A percentile compares a stretch with the other conserved stretches of the same genome.
These are phyloP conservation scores for Ectropis crepuscularia DNA, from an alignment of 2,888 invertebrate species.

Conservation along the genomic window DNA sequence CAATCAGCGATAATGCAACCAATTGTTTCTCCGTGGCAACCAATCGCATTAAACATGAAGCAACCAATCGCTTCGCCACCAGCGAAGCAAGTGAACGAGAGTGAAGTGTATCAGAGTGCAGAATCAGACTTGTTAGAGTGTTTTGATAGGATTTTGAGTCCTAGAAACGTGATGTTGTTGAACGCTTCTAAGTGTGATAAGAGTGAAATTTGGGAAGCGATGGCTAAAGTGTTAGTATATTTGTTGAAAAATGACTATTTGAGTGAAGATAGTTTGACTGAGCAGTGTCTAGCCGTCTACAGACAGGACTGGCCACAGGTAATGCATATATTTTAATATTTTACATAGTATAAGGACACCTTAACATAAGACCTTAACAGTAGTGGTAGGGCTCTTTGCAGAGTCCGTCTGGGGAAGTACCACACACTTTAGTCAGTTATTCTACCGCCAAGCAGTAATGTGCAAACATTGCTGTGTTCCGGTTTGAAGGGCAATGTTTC, in stretches of 20 bases:
- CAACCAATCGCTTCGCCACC: constrained; percentile 18
- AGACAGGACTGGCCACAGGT: constrained; percentile 88
- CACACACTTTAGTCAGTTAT: too few species aligned
- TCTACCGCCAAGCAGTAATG: too few species aligned
- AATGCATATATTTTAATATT: constrained; percentile 33
- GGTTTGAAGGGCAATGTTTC: too few species aligned
- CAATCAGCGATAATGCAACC: not conserved
- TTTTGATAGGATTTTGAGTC: constrained; percentile 72
- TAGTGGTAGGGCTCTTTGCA: too few species aligned
- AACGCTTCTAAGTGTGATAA: constrained; percentile 48
- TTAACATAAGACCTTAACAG: too few species aligned
- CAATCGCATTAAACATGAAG: constrained; percentile 2
- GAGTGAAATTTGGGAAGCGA: constrained; percentile 67
- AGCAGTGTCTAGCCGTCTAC: constrained; percentile 88
- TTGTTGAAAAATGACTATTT: constrained; percentile 84
- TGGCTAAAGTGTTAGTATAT: constrained; percentile 72
- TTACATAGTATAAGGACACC: not conserved
- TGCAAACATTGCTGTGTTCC: too few species aligned
- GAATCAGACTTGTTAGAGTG: constrained; percentile 51
- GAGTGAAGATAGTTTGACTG: constrained; percentile 85
- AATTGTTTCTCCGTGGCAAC: constrained; percentile 1
- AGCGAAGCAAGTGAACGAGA: constrained; percentile 2
- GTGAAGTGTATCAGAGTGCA: constrained; percentile 30
- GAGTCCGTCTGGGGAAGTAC: too few species aligned
- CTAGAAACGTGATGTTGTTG: constrained; percentile 69